Evolutionary conservation across 2,113 vertebrate species (phyloP), one percentile per base, ranked within the genome.

Genomic region (Thunnus maccoyii): DNA sequence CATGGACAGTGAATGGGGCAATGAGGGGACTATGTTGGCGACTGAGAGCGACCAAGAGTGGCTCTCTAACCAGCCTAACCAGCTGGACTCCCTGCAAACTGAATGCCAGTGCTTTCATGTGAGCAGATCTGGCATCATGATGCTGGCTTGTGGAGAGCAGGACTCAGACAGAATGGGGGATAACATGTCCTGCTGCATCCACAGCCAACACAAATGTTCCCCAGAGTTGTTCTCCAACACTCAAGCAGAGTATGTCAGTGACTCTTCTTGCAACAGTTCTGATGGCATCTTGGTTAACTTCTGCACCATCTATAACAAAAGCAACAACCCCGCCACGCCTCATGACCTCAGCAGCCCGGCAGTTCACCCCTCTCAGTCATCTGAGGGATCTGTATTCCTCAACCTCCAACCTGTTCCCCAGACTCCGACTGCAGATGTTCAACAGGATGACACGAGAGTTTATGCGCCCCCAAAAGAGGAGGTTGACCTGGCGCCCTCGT

Each of bases 191-290:
- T 95, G 94, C 88, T 94, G 86, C 76, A 95, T 93, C 89, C 95
- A 93, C 62, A 94, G 94, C 84, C 94, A 76, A 25, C 68, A 47
- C 11, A 96, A 96, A 84, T 95, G 94, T 86, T 84, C 91, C 55
- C 96, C 96, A 0, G 96, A 97, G 88, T 88, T 89, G 44, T 65
- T 86, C 10, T 93, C 91, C 8, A 96, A 97, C 89, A 95, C 94
- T 47, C 96, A 95, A 69, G 93, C 95, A 86, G 96, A 97, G 62
- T 95, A 95, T 1, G 86, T 94, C 82, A 99, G 96, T 0, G 97
- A 99, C 94, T 98, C 96, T 0, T 99, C 97, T 72, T 98, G 96
- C 88, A 98, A 97, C 92, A 98, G 97, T 55, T 99, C 97, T 0
- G 97, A 99, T 0, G 98, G 98, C 0, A 91, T 99, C 57, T 93